These are phyloP conservation scores for Leptinotarsa texana DNA, from an alignment of 1,140 invertebrate genomes.

Conservation along the genomic window DNA sequence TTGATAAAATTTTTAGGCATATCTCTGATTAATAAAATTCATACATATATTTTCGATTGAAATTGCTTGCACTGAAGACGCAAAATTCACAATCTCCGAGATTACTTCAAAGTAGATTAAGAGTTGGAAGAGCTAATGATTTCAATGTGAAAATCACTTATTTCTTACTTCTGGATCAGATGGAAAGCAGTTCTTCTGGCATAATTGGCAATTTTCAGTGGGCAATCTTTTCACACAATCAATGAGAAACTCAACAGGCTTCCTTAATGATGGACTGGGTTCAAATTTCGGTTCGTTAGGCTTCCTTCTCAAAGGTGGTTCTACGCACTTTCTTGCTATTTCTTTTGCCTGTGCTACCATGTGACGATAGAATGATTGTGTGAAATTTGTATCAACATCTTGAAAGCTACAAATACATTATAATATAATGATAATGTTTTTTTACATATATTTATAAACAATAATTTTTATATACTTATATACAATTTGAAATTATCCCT, in stretches of 20 bases:
- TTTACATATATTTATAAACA: background rate
- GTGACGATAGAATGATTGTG: constrained; percentile 64
- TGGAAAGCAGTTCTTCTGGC: constrained; percentile 66
- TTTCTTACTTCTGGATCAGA: constrained; percentile 58
- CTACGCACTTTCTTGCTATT: constrained; percentile 71
- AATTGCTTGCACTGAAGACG: no score
- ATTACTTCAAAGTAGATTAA: no score
- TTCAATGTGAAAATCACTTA: background rate
- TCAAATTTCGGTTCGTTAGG: constrained; percentile 61
- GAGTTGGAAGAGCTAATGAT: no score
- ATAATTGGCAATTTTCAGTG: constrained; percentile 66
- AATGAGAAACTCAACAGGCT: constrained; percentile 67
- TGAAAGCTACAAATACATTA: constrained; percentile 57
- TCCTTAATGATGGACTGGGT: constrained; percentile 66
- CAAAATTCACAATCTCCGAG: no score
- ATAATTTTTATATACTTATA: background rate
- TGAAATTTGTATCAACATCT: constrained; percentile 69
- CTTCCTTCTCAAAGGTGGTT: constrained; percentile 66
- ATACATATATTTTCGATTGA: no score
- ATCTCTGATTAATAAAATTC: no score
- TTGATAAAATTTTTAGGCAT: no score
- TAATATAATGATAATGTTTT: background rate
- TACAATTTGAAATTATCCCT: no score
- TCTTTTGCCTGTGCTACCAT: constrained; percentile 70
- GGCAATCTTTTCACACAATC: constrained; percentile 65